Evolutionary conservation across 2,888 invertebrate species (phyloP).

Genomic region (Pyrrhosoma nymphula): DNA sequence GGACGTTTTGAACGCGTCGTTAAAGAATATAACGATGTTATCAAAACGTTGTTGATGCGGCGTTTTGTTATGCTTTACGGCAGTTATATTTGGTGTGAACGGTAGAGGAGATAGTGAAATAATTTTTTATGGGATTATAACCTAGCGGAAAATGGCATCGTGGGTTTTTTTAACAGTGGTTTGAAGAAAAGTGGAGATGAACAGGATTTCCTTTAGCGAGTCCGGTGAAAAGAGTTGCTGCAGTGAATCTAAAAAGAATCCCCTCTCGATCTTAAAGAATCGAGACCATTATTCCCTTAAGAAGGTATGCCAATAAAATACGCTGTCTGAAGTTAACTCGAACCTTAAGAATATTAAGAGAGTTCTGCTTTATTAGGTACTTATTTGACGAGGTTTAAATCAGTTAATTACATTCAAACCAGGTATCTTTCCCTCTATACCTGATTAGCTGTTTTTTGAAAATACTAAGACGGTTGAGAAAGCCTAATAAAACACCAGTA

Average conservation of each 20-base stretch:
- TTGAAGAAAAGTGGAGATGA: background rate
- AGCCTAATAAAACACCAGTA: background rate
- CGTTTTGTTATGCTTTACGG: background rate
- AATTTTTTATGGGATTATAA: background rate
- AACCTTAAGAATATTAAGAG: background rate
- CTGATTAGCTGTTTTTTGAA: background rate
- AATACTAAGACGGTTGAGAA: background rate
- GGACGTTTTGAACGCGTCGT: constrained; percentile 1
- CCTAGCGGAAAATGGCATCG: background rate
- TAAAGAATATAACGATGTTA: constrained; percentile 20
- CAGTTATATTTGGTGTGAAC: constrained; percentile 11
- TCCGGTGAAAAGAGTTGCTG: background rate
- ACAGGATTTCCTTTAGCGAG: background rate
- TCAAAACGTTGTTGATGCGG: background rate
- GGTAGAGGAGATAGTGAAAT: background rate
- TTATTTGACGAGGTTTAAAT: background rate
- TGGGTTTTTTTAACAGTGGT: background rate
- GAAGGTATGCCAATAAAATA: constrained; percentile 8
- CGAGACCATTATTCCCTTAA: background rate
- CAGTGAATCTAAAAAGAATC: background rate
- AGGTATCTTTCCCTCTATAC: background rate
- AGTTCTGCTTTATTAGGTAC: background rate
- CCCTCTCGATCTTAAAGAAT: background rate
- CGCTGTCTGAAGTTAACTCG: background rate
- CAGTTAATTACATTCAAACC: background rate